phyloP scores from a whole-genome alignment of 2,888 invertebrate genomes.

The Drosophila dives region DNA sequence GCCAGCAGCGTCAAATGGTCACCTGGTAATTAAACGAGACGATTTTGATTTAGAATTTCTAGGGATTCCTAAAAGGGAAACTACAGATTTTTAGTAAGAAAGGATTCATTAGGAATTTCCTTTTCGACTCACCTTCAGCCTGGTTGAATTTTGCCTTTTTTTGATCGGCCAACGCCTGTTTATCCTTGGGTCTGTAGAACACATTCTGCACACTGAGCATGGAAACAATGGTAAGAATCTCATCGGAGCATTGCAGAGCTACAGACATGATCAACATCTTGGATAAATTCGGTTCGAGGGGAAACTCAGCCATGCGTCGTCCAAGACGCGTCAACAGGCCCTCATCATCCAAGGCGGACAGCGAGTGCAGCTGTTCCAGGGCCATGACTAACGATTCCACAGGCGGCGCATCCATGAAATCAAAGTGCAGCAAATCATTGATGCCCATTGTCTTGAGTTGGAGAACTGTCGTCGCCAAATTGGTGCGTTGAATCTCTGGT shows the following conservation, averaged over 20 bases:
- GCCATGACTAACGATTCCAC: conserved; percentile 99
- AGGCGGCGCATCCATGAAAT: conserved; percentile 99
- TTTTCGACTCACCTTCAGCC: conserved; percentile 88
- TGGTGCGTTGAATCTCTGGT: conserved; percentile 99
- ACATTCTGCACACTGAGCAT: conserved; percentile 99
- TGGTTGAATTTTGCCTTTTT: conserved; percentile 99
- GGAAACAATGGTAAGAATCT: conserved; percentile 98
- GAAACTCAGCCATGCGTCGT: conserved; percentile 99
- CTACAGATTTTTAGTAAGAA: not conserved
- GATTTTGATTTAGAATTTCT: not conserved
- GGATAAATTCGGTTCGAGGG: conserved; percentile 98
- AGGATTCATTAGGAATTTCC: not conserved
- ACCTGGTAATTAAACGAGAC: conserved; percentile 83
- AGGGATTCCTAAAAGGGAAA: not conserved
- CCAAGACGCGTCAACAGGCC: conserved; percentile 93
- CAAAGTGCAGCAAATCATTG: conserved; percentile 98
- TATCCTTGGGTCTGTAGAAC: conserved; percentile 97
- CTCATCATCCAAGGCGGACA: conserved; percentile 98
- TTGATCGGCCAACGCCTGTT: conserved; percentile 98
- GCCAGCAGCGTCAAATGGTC: conserved; percentile 99
- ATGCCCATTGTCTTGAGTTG: conserved; percentile 99
- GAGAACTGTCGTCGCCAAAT: conserved; percentile 96
- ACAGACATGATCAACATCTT: conserved; percentile 99
- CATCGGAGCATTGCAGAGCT: conserved; percentile 98
- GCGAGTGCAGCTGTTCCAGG: conserved; percentile 97